A percentile compares a stretch with the other conserved stretches of the same genome.
Conservation (phyloP, 1,140 invertebrate species). For the Lucilia sericata region DNA sequence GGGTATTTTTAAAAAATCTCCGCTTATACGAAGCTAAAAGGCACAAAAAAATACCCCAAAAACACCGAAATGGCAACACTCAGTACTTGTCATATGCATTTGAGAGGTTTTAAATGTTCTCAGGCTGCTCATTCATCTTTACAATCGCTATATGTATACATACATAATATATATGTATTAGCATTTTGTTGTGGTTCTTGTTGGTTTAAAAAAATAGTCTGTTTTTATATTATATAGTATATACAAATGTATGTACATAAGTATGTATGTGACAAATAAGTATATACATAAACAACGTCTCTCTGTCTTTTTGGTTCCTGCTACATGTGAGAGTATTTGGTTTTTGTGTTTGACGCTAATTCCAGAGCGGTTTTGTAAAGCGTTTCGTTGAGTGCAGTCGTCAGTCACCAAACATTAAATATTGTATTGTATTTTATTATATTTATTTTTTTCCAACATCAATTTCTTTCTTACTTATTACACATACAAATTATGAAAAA, state of each 20-base stretch:
- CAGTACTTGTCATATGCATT: neutral
- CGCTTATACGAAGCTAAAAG: no score
- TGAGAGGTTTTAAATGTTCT: neutral
- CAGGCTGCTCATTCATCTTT: conserved; percentile 23
- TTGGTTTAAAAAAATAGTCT: neutral
- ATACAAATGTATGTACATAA: no score
- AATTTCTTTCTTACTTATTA: conserved; percentile 12
- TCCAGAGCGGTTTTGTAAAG: neutral
- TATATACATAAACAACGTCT: neutral
- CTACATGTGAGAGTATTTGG: neutral
- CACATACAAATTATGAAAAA: neutral
- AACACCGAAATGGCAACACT: no score
- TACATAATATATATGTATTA: neutral
- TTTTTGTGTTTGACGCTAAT: neutral
- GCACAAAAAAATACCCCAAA: no score
- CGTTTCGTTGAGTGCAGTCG: neutral
- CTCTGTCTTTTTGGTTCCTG: neutral
- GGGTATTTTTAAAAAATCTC: no score
- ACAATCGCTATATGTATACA: neutral
- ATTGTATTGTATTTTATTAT: neutral
- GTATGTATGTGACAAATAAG: no score
- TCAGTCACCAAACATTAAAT: neutral
- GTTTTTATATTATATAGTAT: neutral
- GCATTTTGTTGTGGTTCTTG: neutral
- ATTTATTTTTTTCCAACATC: neutral